Percentiles rank a stretch among this genome's conserved stretches.
Conservation (phyloP, 2,888 invertebrate species). For the Callinectes sapidus region DNA sequence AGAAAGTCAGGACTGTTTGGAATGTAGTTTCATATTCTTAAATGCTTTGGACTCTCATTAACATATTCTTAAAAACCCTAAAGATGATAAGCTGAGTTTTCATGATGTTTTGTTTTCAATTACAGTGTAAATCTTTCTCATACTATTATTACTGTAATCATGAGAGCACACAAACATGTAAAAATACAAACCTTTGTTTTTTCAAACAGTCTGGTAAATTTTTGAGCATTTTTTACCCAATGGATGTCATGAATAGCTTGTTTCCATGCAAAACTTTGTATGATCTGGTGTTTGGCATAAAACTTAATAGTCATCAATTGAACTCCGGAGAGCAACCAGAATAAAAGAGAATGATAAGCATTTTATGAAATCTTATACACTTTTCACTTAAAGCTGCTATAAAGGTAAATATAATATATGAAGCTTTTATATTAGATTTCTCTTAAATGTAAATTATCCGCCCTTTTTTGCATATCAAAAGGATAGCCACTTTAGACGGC, state of each 20-base stretch:
- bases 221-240: neutral
- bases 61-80: too few relatives aligned
- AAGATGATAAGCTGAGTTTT: neutral
- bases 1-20: too few relatives aligned
- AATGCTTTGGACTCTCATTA: too few relatives aligned
- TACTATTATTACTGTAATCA: too few relatives aligned
- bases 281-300: neutral
- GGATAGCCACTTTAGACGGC: neutral
- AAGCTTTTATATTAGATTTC: neutral
- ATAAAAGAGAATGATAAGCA: neutral
- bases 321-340: neutral
- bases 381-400: neutral
- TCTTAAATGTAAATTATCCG: neutral
- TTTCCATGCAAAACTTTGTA: neutral
- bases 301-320: neutral
- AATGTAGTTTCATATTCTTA: neutral
- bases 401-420: neutral
- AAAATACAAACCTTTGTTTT: too few relatives aligned
- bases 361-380: neutral
- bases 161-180: too few relatives aligned
- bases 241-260: constrained; percentile 2
- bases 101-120: neutral
- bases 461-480: neutral
- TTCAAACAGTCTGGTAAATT: neutral
- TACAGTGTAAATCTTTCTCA: too few relatives aligned